Percentiles rank a stretch among this genome's conserved stretches.
Conservation (phyloP, 2,797 vertebrate genomes). For the Peromyscus attwateri region DNA sequence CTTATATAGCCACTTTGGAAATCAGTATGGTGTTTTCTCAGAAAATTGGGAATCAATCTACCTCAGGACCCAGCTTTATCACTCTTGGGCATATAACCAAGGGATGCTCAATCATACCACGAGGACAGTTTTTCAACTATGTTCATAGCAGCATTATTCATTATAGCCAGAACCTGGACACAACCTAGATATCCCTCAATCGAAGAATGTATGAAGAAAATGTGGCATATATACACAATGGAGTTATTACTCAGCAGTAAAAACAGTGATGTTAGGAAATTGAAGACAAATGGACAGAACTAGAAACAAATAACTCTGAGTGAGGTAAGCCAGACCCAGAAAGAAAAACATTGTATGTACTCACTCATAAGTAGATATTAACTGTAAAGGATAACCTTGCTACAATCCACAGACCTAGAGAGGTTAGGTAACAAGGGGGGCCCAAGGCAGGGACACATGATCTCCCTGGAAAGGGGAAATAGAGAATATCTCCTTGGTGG, state of each 20-base stretch:
- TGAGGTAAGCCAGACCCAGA: too few species aligned
- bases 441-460: too few species aligned
- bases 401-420: too few species aligned
- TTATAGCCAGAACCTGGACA: not conserved
- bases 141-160: not conserved
- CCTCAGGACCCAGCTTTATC: not conserved
- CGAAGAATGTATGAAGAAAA: not conserved
- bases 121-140: not conserved
- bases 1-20: not conserved
- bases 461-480: not conserved
- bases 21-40: not conserved
- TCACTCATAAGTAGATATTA: too few species aligned
- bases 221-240: not conserved
- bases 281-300: not conserved
- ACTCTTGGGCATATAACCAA: not conserved
- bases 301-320: not conserved
- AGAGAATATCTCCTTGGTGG: not conserved
- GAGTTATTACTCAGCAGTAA: not conserved
- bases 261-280: not conserved
- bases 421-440: too few species aligned
- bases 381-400: too few species aligned
- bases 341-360: too few species aligned
- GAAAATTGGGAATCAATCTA: not conserved
- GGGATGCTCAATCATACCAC: not conserved
- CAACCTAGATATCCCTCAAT: not conserved